Base-by-base conservation (phyloP, 2,113 vertebrate species). In the Lathamus discolor region DNA sequence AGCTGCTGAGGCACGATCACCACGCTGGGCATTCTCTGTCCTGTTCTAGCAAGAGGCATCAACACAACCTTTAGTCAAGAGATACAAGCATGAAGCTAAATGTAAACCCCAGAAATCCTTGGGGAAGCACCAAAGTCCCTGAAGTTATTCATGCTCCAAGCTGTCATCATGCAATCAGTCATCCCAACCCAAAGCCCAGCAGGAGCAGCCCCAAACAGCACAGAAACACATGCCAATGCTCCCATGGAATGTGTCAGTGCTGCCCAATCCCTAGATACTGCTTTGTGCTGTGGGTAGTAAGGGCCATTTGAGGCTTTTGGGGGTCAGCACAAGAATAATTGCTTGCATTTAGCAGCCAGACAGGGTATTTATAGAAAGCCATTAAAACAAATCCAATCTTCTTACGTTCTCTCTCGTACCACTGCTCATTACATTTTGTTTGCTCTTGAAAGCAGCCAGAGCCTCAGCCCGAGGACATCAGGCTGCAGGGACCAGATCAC, bases 301-400 rank as follows among this genome's bases (percentile, higher is more conserved):
- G 39, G 43, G 3, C 73, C 23, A 31, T 12, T 4, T 23, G 59
- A 79, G 62, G n/a, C 19, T 44, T 57, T 70, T 43, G 61, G 74
- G 69, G 49, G 15, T 44, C 59, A 74, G 61, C 61, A 54, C 8
- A 18, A 33, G 70, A 96, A 77, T 63, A 39, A 80, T 54, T 11
- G 2, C 59, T 57, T 62, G 10, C n/a, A 11, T 75, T 85, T 64
- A 8, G 17, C 49, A 80, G 67, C 84, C 82, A 41, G 67, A 22
- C 17, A 22, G 49, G 76, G 28, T 92, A 78, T 95, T 96, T 94
- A 86, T 86, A 70, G 90, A 69, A 96, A 83, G 51, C 70, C 87
- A 92, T 93, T 77, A 67, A 80, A 94, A 17, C 85, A 83, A 92
- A 92, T 90, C 59, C 73, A 63, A 4, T 77, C 86, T 86, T 70